Evolutionary conservation across 2,797 vertebrate genomes (phyloP).

Genomic region (Gymnothorax reevesii): DNA sequence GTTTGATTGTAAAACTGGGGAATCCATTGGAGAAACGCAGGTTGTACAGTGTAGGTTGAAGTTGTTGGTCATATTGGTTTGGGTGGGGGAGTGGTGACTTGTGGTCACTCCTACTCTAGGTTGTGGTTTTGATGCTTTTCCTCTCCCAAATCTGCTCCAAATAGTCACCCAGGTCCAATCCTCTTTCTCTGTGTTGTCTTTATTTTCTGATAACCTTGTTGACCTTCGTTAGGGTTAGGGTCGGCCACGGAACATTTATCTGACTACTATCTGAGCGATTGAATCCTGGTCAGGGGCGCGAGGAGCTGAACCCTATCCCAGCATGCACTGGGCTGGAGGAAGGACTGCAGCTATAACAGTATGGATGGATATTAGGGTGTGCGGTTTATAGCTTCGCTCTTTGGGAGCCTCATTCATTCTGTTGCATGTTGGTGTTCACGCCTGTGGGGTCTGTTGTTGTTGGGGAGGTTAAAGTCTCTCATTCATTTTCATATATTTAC

Average conservation of each 20-base stretch:
- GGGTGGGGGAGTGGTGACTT: not conserved
- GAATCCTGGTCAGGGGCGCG: too few species aligned
- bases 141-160: not conserved
- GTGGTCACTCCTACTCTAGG: not conserved
- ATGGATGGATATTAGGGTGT: not conserved
- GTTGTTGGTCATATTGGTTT: not conserved
- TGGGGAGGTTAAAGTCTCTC: not conserved
- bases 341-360: too few species aligned
- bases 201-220: not conserved
- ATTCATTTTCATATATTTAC: not conserved
- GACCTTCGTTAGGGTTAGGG: not conserved
- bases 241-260: too few species aligned
- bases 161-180: not conserved
- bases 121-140: not conserved
- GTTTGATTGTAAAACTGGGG: slow-evolving; percentile 23
- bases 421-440: not conserved
- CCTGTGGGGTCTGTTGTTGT: not conserved
- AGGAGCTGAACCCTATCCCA: too few species aligned
- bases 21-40: not conserved
- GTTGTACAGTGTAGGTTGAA: not conserved
- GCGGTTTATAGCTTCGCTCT: not conserved
- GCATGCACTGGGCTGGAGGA: too few species aligned
- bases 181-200: not conserved
- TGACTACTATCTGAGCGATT: too few species aligned
- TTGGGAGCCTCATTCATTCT: not conserved